Conservation (phyloP, 1,140 invertebrate genomes). For the Bilobella aurantiaca region DNA sequence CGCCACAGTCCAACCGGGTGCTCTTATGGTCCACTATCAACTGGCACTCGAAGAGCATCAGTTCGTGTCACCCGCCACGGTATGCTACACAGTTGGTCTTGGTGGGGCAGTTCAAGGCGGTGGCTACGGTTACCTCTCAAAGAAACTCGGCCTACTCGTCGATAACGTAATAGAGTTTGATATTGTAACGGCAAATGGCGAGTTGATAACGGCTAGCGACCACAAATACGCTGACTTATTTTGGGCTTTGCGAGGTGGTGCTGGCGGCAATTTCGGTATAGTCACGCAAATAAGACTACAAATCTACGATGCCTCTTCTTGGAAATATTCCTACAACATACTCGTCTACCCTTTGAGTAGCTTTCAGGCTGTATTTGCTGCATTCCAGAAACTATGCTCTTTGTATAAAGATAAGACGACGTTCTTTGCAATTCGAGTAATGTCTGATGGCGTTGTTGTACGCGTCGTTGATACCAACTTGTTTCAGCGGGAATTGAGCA, state of each 20-base stretch:
- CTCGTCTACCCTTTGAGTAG: not conserved
- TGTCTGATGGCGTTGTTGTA: not conserved
- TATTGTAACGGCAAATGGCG: not conserved
- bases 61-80: not conserved
- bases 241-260: constrained; percentile 4
- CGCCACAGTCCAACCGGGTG: not conserved
- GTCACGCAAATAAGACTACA: not conserved
- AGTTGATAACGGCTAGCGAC: not conserved
- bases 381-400: not conserved
- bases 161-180: not conserved
- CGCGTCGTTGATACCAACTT: not conserved
- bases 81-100: not conserved
- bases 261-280: constrained; percentile 5
- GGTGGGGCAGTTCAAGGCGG: not conserved
- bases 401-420: not conserved
- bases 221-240: not conserved
- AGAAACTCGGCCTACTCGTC: not conserved
- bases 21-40: not conserved
- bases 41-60: not conserved
- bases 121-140: not conserved
- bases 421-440: not conserved
- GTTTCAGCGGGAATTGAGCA: not conserved
- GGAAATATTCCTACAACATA: not conserved
- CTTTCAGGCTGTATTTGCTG: not conserved
- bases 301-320: not conserved